Base-by-base conservation (phyloP, 2,888 invertebrate species). In the Lysandra coridon region DNA sequence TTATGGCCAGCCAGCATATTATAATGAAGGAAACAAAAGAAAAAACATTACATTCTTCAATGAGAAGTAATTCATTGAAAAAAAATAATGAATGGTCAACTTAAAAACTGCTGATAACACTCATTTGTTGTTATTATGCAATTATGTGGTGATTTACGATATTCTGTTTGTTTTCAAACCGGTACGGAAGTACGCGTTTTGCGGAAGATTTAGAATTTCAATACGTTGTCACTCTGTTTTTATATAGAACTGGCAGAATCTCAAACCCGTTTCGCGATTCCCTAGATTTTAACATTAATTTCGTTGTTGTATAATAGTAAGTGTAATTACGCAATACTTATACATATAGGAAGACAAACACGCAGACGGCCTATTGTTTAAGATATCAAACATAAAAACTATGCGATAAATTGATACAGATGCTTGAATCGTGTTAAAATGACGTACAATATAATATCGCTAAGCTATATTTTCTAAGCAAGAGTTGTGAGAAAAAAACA, bases 201-300 rank as follows among this genome's bases (percentile, higher is more conserved):
- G 33, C 57, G 76, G 76, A 76, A 76, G 76, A 57, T 76, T 76
- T 76, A 33, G 23, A 33, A 23, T 75, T 76, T 49, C 49, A 76
- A 76, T 53, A 76, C 33, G 30, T 76, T 75, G 53, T 76, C 76
- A 53, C 53, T 74, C 37, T 14, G 57, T 57, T 76, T 76, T 76
- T 76, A 76, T 76, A 76, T 76, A 76, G 76, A 76, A 76, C 57
- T 76, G 76, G 76, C 76, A 76, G 33, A 76, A 57, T 57, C 49
- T 76, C 76, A 76, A 74, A 75, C 69, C 33, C 33, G 33, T 53
- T 33, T 33, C 76, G 57, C 7, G 53, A 76, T 76, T 57, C 17
- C 30, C 76, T 17, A 76, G 44, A 53, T 76, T 57, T 30, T 33
- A 23, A 6, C 53, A 76, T 57, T 44, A 75, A 76, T 57, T 76